Conservation (phyloP, 35 echinoderm and acorn worm genomes). For the Ptychodera flava region DNA sequence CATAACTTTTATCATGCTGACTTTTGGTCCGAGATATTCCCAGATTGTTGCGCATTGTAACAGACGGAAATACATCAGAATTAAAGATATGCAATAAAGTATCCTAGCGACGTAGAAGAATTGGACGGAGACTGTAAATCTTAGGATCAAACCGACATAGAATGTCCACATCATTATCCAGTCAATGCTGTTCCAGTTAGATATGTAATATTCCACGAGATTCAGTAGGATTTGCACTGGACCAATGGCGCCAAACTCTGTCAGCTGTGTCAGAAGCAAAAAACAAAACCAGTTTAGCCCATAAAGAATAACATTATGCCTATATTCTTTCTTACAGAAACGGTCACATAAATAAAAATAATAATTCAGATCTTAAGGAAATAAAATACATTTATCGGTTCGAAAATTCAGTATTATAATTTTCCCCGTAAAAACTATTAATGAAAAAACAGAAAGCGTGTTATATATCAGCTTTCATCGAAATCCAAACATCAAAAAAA, state of each 20-base stretch:
- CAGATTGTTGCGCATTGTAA: neutral
- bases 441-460: no score
- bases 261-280: neutral
- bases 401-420: no score
- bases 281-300: no score
- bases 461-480: no score
- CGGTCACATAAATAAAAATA: no score
- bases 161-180: neutral
- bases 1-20: neutral
- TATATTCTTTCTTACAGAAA: no score
- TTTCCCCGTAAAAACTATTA: no score
- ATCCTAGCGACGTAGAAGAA: neutral
- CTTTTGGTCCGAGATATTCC: neutral
- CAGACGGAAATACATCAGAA: neutral
- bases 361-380: no score
- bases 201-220: neutral
- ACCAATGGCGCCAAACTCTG: neutral
- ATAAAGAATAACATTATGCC: no score
- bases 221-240: neutral
- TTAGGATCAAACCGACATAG: neutral
- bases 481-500: no score
- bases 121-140: neutral
- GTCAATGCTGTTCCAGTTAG: neutral
- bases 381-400: no score
- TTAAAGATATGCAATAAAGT: neutral